These are phyloP conservation scores for Uloborus plumipes DNA, from an alignment of 2,888 invertebrate species.

Conservation along the genomic window DNA sequence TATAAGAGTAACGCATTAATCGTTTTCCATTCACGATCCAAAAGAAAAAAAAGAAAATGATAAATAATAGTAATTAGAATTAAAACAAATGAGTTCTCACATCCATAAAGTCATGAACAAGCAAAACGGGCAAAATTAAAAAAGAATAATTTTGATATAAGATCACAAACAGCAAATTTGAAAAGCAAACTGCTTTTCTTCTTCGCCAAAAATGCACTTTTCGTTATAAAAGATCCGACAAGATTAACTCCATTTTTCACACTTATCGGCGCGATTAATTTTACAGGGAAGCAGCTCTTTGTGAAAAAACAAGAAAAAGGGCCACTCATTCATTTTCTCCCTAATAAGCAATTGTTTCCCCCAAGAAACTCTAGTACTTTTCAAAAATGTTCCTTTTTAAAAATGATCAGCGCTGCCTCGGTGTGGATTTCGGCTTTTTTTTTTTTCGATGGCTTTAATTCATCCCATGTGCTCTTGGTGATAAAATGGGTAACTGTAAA, in stretches of 20 bases:
- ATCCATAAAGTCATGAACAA: too few relatives aligned
- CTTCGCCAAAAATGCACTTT: too few relatives aligned
- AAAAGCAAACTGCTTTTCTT: too few relatives aligned
- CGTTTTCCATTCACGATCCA: too few relatives aligned
- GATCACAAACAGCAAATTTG: too few relatives aligned
- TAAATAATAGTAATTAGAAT: too few relatives aligned
- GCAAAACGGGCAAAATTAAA: too few relatives aligned
- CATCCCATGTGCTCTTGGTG: conserved; percentile 44
- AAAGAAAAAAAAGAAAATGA: too few relatives aligned
- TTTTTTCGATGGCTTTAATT: conserved; percentile 31
- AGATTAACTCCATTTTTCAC: conserved; percentile 27
- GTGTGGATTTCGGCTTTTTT: conserved; percentile 9
- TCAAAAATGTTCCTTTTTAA: conserved; percentile 25
- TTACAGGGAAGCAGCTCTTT: conserved; percentile 23
- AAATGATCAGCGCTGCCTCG: conserved; percentile 14
- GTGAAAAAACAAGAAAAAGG: conserved; percentile 13
- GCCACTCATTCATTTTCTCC: conserved; percentile 34
- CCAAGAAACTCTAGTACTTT: conserved; percentile 33
- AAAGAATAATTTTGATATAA: too few relatives aligned
- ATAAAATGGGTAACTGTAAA: conserved; percentile 52
- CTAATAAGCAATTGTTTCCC: conserved; percentile 37
- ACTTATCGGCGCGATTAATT: conserved; percentile 49
- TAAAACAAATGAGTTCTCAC: too few relatives aligned
- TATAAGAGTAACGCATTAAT: too few relatives aligned
- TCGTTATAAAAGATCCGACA: too few relatives aligned